Conservation (phyloP, 1,140 invertebrate species). For the Akabosia matsudoensis region DNA sequence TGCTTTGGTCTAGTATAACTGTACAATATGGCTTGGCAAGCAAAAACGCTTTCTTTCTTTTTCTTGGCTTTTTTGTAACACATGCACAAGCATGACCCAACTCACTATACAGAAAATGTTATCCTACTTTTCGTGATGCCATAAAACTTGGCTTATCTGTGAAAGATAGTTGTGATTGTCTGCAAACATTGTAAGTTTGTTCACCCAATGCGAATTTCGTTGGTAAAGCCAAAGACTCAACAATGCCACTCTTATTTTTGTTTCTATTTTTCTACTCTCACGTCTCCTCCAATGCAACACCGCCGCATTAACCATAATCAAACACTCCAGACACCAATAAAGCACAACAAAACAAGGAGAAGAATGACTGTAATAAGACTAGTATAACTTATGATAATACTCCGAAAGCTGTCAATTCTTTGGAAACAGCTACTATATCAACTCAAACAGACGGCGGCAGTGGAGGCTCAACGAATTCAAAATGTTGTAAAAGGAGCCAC, state of each 20-base stretch:
- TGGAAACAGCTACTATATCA: slow-evolving; percentile 6
- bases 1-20: background rate
- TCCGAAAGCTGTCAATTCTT: background rate
- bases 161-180: too few relatives aligned
- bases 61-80: background rate
- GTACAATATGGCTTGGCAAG: background rate
- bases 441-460: background rate
- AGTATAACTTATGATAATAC: background rate
- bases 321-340: background rate
- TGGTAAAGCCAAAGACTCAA: too few relatives aligned
- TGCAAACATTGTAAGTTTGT: too few relatives aligned
- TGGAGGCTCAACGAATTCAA: background rate
- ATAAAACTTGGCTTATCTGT: too few relatives aligned
- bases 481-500: background rate
- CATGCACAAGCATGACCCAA: too few relatives aligned
- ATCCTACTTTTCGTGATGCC: background rate
- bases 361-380: background rate
- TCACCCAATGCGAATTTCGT: too few relatives aligned
- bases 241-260: background rate
- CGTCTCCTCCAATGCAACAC: background rate
- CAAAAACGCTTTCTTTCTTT: too few relatives aligned
- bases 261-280: background rate
- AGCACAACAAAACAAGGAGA: background rate
- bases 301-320: background rate
- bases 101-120: too few relatives aligned